Base-by-base conservation (phyloP, 2,888 invertebrate genomes). In the Lottia scabra region DNA sequence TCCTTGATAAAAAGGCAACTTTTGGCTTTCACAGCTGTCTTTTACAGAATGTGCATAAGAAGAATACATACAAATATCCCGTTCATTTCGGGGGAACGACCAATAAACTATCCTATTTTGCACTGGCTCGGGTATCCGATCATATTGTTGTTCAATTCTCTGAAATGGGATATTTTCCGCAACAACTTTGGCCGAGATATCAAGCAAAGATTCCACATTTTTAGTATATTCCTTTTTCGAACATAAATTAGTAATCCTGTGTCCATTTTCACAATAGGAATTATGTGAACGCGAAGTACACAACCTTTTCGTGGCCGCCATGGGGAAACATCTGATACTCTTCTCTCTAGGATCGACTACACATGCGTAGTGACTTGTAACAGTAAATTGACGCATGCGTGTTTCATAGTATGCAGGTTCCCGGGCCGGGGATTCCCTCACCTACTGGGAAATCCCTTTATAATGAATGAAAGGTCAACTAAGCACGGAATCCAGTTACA, bases 1-100 rank as follows among this genome's bases (percentile, higher is more conserved):
- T 90, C 95, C 95, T 90, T 94, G 94, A 91, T 95, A 94, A 91
- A 95, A 95, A 87, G 95, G 94, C 88, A 95, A 92, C 91, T 93
- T 95, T 90, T 94, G 93, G 90, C 93, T 93, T 91, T 95, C 95
- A 88, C 92, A 81, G 80, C 87, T 87, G 76, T 87, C 88, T 74
- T 88, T 88, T 62, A 84, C 86, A 73, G 82, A 81, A 75, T 87
- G 91, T 85, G 93, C 91, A 91, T 95, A 92, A 83, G 95, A 95
- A 84, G 95, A 95, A 91, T 96, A 96, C 95, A 95, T 95, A 91
- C 94, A 94, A 90, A 96, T 95, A 91, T 95, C 95, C 87, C 94
- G 92, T 90, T 95, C 95, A 89, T 95, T 94, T 86, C 95, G 91
- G 82, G 95, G 96, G 91, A 95, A 95, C 80, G 95, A 95, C 95